Percentiles rank a stretch among this genome's conserved stretches.
Conservation (phyloP, 2,113 vertebrate genomes). For the Actenoides lindsayi region DNA sequence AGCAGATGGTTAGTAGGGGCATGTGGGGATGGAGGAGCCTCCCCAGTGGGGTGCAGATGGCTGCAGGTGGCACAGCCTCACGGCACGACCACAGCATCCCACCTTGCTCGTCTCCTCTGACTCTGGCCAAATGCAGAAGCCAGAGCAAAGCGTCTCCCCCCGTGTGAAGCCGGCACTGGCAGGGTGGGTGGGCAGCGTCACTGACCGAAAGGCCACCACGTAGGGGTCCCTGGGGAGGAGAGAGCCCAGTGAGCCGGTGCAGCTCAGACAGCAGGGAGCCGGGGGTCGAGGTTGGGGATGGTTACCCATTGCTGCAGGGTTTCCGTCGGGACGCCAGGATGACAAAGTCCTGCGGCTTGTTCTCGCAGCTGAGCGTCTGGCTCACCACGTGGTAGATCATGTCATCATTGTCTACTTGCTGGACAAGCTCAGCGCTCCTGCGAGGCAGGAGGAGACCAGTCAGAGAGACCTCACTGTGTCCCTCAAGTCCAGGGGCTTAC, state of each 20-base stretch:
- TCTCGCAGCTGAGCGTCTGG: constrained; percentile 72
- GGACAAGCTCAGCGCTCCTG: constrained; percentile 87
- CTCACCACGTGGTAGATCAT: constrained; percentile 88
- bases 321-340: constrained; percentile 88
- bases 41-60: accelerated
- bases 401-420: constrained; percentile 88
- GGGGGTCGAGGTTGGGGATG: accelerated
- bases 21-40: not conserved
- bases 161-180: constrained; percentile 76
- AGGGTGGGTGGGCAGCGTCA: constrained; percentile 85
- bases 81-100: not conserved
- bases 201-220: constrained; percentile 90
- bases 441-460: accelerated
- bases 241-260: accelerated
- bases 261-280: accelerated
- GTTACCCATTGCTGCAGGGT: constrained; percentile 87
- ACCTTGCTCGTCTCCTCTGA: constrained; percentile 85
- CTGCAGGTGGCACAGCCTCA: accelerated
- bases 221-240: constrained; percentile 86
- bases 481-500: not conserved
- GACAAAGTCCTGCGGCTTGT: constrained; percentile 89
- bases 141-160: constrained; percentile 90
- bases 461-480: not conserved
- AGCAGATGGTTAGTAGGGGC: not conserved
- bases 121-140: constrained; percentile 89